Base-by-base conservation (phyloP, 2,797 vertebrate species). In the Tokudaia muenninki region DNA sequence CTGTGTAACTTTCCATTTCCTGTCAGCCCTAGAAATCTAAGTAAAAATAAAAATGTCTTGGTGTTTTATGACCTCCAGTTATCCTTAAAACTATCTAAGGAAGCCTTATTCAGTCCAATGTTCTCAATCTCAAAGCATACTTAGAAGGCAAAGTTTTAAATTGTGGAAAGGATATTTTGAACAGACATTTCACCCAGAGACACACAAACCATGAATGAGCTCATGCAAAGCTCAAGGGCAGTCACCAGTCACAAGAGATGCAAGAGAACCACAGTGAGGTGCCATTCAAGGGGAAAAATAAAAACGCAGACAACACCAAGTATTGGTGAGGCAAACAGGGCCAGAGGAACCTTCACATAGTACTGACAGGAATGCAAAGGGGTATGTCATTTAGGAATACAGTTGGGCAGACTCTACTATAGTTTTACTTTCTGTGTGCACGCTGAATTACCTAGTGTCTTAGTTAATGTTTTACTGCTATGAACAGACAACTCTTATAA, bases 21-120 rank as follows among this genome's bases (percentile, higher is more conserved):
- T 90, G 50, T 70, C n/a, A 94, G 50, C 3, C 26, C 70, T 93
- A 24, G 77, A 87, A 92, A 24, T 65, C 86, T 77, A 94, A 96
- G 11, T 44, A 90, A 92, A 91, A 57, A 44, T 44, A 90, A 92
- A 91, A 57, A 44, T 29, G 7, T 83, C 6, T 84, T 84, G 41
- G 47, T 94, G 50, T 4, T 90, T 72, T 41, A 59, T 11, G 17
- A 50, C 86, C 67, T 83, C 34, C 34, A 84, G 77, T 65, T 31
- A 87, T 37, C 75, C 63, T 70, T 70, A 67, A 92, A 50, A 19
- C 3, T 37, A 70, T 34, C 31, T 57, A 65, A 83, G 75, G 82
- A 89, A 55, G 3, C 72, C 78, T 86, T 78, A 57, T 87, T 83
- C 67, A n/a, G 41, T 13, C n/a, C 81, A n/a, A 26, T 0, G 3